Evolutionary conservation across 2,888 invertebrate species (phyloP).

Genomic region (Drosophila lutescens): DNA sequence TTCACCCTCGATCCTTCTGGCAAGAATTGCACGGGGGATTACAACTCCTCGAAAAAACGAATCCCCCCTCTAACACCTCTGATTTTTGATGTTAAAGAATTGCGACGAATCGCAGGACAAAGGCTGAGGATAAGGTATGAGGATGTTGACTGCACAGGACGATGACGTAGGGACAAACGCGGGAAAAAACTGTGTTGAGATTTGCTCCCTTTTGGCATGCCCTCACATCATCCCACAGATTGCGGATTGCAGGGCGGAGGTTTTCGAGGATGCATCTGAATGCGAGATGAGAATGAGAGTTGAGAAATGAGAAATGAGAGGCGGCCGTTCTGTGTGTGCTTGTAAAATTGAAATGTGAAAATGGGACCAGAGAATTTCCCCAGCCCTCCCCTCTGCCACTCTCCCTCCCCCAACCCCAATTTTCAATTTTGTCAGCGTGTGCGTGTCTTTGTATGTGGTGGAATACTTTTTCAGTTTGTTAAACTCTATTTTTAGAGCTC

Average conservation of each 20-base stretch:
- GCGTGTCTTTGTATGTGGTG: conserved; percentile 73
- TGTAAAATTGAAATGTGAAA: conserved; percentile 38
- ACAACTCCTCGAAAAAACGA: background rate
- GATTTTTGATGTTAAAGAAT: conserved; percentile 13
- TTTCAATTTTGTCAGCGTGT: conserved; percentile 31
- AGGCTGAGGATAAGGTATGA: conserved; percentile 48
- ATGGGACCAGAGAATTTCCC: conserved; percentile 36
- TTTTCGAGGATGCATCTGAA: conserved; percentile 30
- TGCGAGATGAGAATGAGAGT: conserved; percentile 16
- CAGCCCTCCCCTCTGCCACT: background rate
- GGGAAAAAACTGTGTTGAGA: conserved; percentile 64
- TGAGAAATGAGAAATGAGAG: conserved; percentile 46
- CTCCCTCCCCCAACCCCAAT: background rate
- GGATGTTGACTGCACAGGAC: conserved; percentile 52
- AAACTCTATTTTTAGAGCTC: conserved; percentile 78
- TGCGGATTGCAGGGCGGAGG: conserved; percentile 12
- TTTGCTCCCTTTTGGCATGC: conserved; percentile 51
- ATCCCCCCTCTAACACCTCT: background rate
- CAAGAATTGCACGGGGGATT: background rate
- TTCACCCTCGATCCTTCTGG: background rate
- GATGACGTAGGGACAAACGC: conserved; percentile 62
- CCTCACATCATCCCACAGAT: conserved; percentile 36
- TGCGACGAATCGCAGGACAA: conserved; percentile 56
- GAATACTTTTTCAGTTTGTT: conserved; percentile 78
- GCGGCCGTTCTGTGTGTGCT: conserved; percentile 17